Percentiles rank a stretch among this genome's conserved stretches.
Evolutionary conservation across 2,797 vertebrate species (phyloP).

Genomic region (Lepidocolaptes lacrymiger): DNA sequence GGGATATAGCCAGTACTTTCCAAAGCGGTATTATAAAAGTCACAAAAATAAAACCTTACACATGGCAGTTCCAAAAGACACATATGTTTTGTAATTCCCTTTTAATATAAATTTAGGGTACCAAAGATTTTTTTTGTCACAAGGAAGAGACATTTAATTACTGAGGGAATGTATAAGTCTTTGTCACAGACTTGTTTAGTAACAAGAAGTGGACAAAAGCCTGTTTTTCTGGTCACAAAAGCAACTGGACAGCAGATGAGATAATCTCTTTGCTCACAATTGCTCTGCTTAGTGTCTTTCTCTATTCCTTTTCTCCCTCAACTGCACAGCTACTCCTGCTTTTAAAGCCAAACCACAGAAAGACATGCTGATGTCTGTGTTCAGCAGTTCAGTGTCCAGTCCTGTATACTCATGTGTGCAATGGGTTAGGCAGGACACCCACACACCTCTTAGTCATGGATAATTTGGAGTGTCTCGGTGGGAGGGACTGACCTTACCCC

Average conservation of each 20-base stretch:
- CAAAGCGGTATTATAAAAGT: not conserved
- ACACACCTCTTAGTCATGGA: not conserved
- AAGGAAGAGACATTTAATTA: not conserved
- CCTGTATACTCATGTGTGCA: not conserved
- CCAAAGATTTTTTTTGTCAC: not conserved
- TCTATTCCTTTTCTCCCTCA: not conserved
- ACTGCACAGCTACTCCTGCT: not conserved
- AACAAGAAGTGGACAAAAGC: not conserved
- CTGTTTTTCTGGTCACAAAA: not conserved
- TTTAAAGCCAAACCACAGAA: not conserved
- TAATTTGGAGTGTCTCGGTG: accelerated
- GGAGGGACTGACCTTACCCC: not conserved
- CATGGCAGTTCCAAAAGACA: not conserved
- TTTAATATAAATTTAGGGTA: not conserved
- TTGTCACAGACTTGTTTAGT: not conserved
- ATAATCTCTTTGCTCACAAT: not conserved
- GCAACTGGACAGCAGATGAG: not conserved
- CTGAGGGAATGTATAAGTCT: not conserved
- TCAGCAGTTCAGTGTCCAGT: not conserved
- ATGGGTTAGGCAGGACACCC: not conserved
- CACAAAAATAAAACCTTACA: not conserved
- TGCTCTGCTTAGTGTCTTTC: not conserved
- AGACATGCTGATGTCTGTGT: not conserved
- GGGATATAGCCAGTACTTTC: not conserved
- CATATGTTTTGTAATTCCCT: not conserved